These are phyloP conservation scores for Cerastis leucographa DNA, from an alignment of 2,888 invertebrate species.

Conservation along the genomic window DNA sequence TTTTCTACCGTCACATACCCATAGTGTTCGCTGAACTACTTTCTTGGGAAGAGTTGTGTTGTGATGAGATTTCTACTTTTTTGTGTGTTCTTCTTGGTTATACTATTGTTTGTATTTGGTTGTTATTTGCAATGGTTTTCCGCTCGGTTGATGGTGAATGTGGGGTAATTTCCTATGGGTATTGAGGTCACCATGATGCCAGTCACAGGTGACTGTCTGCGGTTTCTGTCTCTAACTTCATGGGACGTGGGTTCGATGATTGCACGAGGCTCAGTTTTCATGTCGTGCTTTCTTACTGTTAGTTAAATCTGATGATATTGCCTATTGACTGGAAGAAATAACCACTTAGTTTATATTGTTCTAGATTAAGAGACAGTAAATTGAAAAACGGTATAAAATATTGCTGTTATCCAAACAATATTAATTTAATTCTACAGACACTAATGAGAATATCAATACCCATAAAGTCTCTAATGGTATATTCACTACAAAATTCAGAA, in stretches of 20 bases:
- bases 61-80: constrained; percentile 52
- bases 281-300: constrained; percentile 62
- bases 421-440: neutral
- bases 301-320: constrained; percentile 38
- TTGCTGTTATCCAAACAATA: too few relatives aligned
- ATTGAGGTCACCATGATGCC: constrained; percentile 64
- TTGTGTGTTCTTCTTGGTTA: constrained; percentile 54
- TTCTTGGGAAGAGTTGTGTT: constrained; percentile 52
- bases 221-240: constrained; percentile 64
- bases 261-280: constrained; percentile 62
- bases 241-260: constrained; percentile 63
- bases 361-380: neutral
- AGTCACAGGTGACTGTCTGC: constrained; percentile 65
- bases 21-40: constrained; percentile 44
- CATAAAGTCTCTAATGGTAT: neutral
- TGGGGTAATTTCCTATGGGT: constrained; percentile 66
- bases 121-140: constrained; percentile 57
- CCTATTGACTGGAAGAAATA: neutral
- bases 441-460: neutral
- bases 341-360: neutral
- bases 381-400: neutral
- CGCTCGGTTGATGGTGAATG: constrained; percentile 62
- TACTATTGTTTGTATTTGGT: constrained; percentile 73
- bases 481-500: neutral
- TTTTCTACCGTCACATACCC: constrained; percentile 7